phyloP scores from a whole-genome alignment of 2,113 vertebrate species.

The Leucosticte australis region DNA sequence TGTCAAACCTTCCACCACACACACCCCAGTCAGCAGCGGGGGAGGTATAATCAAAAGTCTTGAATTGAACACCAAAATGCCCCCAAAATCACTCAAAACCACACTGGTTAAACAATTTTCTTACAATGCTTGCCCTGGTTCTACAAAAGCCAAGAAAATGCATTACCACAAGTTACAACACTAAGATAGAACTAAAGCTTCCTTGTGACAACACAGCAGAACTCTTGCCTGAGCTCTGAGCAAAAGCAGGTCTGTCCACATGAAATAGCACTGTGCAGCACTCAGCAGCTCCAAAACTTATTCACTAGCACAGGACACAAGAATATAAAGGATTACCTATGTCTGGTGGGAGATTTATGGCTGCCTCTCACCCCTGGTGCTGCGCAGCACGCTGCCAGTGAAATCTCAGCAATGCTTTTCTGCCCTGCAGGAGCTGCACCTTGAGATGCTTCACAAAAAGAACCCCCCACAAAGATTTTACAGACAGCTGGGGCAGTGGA shows the following conservation, averaged over 20 bases:
- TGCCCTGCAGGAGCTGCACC: not conserved
- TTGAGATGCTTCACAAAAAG: not conserved
- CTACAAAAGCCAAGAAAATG: not conserved
- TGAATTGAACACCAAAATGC: not conserved
- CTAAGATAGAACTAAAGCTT: not conserved
- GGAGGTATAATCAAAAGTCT: not conserved
- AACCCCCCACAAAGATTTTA: not conserved
- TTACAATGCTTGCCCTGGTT: not conserved
- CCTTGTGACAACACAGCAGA: not conserved
- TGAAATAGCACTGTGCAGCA: not conserved
- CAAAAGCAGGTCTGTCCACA: not conserved
- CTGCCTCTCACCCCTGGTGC: not conserved
- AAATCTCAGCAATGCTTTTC: not conserved
- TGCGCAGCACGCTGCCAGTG: not conserved
- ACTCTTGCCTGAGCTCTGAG: not conserved
- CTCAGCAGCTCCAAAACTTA: not conserved
- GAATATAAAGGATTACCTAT: not conserved
- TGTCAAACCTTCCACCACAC: too few relatives aligned
- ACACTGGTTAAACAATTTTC: not conserved
- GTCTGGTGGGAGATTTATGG: not conserved
- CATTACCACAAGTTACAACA: not conserved
- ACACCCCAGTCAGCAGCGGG: rapidly evolving
- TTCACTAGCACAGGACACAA: not conserved
- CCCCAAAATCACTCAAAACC: not conserved
- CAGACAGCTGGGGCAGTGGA: not conserved